Evolutionary conservation across 1,140 invertebrate genomes (phyloP).

Genomic region (Penaeus japonicus): DNA sequence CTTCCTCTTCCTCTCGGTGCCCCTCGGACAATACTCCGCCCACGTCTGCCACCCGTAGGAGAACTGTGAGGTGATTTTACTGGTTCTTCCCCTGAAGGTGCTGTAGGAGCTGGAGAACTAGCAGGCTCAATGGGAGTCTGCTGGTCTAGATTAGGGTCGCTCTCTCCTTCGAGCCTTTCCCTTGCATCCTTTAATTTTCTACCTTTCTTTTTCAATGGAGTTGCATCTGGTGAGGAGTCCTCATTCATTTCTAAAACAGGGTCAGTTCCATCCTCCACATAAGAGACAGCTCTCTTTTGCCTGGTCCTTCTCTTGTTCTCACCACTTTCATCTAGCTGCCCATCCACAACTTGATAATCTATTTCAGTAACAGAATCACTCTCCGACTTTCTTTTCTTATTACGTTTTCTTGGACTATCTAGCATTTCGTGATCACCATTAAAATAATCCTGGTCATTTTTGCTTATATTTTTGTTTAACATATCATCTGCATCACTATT

Average conservation of each 20-base stretch:
- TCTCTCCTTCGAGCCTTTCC: not conserved
- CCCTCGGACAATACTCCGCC: constrained; percentile 20
- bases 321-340: constrained; percentile 25
- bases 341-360: not conserved
- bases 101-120: not conserved
- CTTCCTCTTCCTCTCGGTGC: not conserved
- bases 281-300: constrained; percentile 55
- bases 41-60: constrained; percentile 5
- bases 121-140: not conserved
- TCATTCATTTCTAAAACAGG: constrained; percentile 59
- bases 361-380: constrained; percentile 22
- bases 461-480: constrained; percentile 11
- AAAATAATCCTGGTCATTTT: constrained; percentile 33
- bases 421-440: constrained; percentile 39
- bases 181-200: constrained; percentile 35
- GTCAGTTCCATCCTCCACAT: constrained; percentile 59
- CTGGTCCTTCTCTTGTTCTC: constrained; percentile 55
- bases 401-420: not conserved
- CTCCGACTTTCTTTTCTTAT: constrained; percentile 41
- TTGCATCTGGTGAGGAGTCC: constrained; percentile 38
- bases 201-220: constrained; percentile 53
- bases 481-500: constrained; percentile 16
- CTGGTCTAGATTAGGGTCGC: constrained; percentile 20
- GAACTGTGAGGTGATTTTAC: constrained; percentile 14
- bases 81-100: not conserved